A percentile compares a stretch with the other conserved stretches of the same genome.
Evolutionary conservation across 2,888 invertebrate genomes (phyloP).

Genomic region (Nasonovia ribisnigri): DNA sequence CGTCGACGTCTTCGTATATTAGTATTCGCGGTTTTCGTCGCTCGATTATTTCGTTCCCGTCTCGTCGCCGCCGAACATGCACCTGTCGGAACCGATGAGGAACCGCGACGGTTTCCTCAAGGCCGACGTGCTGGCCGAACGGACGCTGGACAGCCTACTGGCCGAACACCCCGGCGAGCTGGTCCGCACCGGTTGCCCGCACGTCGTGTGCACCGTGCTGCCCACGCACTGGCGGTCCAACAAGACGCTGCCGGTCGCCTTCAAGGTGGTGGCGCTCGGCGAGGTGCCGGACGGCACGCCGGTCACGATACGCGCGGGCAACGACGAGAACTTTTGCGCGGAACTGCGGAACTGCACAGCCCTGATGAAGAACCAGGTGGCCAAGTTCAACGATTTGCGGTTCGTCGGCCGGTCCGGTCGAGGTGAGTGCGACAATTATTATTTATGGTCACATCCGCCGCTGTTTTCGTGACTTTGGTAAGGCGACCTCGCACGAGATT

Average conservation of each 20-base stretch:
- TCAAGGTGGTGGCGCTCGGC: conserved; percentile 93
- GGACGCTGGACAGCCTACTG: conserved; percentile 85
- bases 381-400: conserved; percentile 96
- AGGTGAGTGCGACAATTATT: conserved; percentile 77
- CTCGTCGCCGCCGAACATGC: conserved; percentile 42
- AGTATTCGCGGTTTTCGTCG: background rate
- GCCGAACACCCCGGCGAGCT: conserved; percentile 94
- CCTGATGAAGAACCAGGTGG: conserved; percentile 96
- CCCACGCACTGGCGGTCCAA: conserved; percentile 98
- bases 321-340: conserved; percentile 96
- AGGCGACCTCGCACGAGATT: background rate
- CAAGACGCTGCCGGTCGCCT: conserved; percentile 95
- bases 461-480: too few relatives aligned
- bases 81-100: conserved; percentile 66
- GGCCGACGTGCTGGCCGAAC: conserved; percentile 85
- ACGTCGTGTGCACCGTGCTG: conserved; percentile 88
- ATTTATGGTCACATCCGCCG: too few relatives aligned
- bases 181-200: conserved; percentile 94
- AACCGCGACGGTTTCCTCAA: conserved; percentile 73
- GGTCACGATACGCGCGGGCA: conserved; percentile 93
- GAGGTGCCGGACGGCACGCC: conserved; percentile 94
- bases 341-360: conserved; percentile 94
- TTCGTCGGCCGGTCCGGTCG: conserved; percentile 97
- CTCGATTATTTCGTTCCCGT: background rate
- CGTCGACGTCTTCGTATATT: background rate